phyloP scores from a whole-genome alignment of 1,140 invertebrate genomes.

The Melanaphis sacchari region DNA sequence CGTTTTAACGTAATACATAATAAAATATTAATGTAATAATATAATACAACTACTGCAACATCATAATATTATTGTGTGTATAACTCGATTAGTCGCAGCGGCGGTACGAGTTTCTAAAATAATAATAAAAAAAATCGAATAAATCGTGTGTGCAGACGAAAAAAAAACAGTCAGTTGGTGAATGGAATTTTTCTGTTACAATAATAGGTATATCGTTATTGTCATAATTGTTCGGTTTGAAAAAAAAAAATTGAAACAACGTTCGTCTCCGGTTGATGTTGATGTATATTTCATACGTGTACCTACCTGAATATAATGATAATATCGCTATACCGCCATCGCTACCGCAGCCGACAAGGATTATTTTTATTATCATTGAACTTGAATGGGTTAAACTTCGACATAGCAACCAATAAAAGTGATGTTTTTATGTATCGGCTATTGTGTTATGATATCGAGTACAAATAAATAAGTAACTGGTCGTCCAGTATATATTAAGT shows the following conservation, averaged over 20 bases:
- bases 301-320: neutral
- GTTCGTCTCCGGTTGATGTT: neutral
- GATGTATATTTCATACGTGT: no score
- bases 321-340: neutral
- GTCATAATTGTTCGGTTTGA: neutral
- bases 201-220: neutral
- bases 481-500: neutral
- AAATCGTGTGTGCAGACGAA: neutral
- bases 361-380: neutral
- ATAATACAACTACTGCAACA: neutral
- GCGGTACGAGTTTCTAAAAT: neutral
- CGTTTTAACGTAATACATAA: neutral
- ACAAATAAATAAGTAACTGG: neutral
- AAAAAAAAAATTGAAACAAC: neutral
- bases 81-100: neutral
- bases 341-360: neutral
- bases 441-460: neutral
- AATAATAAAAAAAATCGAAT: neutral
- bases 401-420: neutral
- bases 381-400: neutral
- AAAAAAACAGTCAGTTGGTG: neutral
- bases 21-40: neutral
- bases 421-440: neutral
- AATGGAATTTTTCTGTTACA: conserved; percentile 2
- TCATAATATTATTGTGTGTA: conserved; percentile 1